Evolutionary conservation across 1,140 invertebrate species (phyloP), one percentile per base, ranked within the genome.

Genomic region (Glomeris maerens): DNA sequence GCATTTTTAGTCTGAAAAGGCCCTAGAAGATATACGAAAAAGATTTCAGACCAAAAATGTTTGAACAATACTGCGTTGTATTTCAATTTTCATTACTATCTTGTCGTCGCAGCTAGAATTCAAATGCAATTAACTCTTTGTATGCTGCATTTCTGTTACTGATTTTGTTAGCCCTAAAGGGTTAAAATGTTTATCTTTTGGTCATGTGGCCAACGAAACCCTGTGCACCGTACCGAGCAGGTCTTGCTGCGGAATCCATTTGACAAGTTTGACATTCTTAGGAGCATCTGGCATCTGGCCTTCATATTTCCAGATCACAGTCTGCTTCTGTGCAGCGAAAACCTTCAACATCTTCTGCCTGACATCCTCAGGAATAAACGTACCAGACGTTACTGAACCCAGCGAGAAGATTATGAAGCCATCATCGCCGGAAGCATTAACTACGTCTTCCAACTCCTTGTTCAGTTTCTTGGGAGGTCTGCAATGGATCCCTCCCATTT

Each of bases 161-260:
- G n/a, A n/a, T n/a, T n/a, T n/a, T n/a, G n/a, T n/a, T n/a, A n/a
- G n/a, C n/a, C n/a, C n/a, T n/a, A n/a, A n/a, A n/a, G n/a, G n/a
- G n/a, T n/a, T n/a, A n/a, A n/a, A n/a, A n/a, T n/a, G n/a, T n/a
- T n/a, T n/a, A n/a, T n/a, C n/a, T n/a, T n/a, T n/a, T n/a, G n/a
- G n/a, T n/a, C n/a, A n/a, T n/a, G n/a, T 36, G 17, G 17, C 10
- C 31, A 17, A 36, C 10, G 17, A 36, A 36, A 17, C 17, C 17
- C 5, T 25, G 25, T 42, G 4, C 4, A 31, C 63, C 61, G 70
- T 68, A 75, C 79, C 76, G 51, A 83, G 66, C 59, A 83, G 76
- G 53, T 79, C 79, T 17, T 74, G 70, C 63, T 83, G 81, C 1
- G 80, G 81, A 52, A 80, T 57, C 80, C 80, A 84, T 56, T 73